A percentile compares a stretch with the other conserved stretches of the same genome.
Conservation (phyloP, 2,113 vertebrate species). For the Phodopus roborovskii region DNA sequence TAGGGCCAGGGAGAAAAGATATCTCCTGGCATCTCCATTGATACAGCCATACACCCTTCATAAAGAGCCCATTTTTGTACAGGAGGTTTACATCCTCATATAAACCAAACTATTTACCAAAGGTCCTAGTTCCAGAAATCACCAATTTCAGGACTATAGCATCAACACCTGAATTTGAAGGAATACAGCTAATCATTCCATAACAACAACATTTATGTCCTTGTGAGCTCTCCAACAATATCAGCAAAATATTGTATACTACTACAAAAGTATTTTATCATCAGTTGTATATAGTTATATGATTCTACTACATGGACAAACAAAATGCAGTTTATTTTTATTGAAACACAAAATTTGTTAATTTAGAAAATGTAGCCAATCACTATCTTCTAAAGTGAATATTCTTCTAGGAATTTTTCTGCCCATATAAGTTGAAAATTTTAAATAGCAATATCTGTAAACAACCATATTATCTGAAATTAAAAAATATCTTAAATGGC, state of each 20-base stretch:
- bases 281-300: not conserved
- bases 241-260: not conserved
- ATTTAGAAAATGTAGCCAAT: not conserved
- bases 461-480: not conserved
- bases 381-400: not conserved
- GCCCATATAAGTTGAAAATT: not conserved
- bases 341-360: not conserved
- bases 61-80: not conserved
- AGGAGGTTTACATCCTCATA: not conserved
- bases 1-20: accelerated
- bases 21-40: not conserved
- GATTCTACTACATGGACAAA: not conserved
- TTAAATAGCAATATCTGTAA: not conserved
- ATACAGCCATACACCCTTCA: not conserved
- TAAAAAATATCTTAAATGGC: not conserved
- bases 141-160: not conserved
- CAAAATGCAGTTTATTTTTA: not conserved
- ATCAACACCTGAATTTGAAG: not conserved
- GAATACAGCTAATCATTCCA: not conserved
- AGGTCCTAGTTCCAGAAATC: not conserved
- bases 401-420: not conserved
- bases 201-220: not conserved
- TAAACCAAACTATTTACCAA: not conserved
- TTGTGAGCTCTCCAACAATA: not conserved
- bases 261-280: not conserved